A percentile compares a stretch with the other conserved stretches of the same genome.
Conservation (phyloP, 2,888 invertebrate genomes). For the Eustalomyia histrio region DNA sequence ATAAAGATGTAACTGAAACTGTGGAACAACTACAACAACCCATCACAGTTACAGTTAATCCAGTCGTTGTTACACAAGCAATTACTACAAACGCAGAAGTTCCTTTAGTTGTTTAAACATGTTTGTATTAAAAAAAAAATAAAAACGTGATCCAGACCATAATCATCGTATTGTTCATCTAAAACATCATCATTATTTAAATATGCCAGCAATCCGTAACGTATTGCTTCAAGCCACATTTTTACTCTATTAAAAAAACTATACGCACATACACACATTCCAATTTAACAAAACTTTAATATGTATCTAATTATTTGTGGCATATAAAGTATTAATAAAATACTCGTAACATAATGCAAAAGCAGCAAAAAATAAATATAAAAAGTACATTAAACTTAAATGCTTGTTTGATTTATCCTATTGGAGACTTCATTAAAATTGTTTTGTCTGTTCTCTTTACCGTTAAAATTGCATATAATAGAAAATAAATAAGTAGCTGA, state of each 20-base stretch:
- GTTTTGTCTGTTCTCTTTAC: conserved; percentile 5
- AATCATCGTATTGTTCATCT: conserved; percentile 3
- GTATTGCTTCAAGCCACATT: neutral
- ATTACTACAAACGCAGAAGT: conserved; percentile 67
- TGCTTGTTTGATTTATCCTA: neutral
- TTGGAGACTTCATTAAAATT: conserved; percentile 17
- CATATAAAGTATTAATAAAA: conserved; percentile 23
- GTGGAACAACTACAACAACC: conserved; percentile 50
- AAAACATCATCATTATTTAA: conserved; percentile 12
- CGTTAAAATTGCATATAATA: neutral
- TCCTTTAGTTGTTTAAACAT: conserved; percentile 68
- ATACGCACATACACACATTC: conserved; percentile 53
- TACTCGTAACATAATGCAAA: conserved; percentile 9
- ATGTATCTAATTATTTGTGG: conserved; percentile 33
- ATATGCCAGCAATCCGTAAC: conserved; percentile 37
- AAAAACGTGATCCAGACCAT: conserved; percentile 32
- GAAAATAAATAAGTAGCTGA: neutral
- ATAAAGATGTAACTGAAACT: conserved; percentile 30
- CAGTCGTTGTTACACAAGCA: conserved; percentile 59
- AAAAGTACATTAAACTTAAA: conserved; percentile 17
- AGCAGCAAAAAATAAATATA: neutral
- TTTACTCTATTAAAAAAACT: conserved; percentile 5
- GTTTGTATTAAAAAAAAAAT: conserved; percentile 22
- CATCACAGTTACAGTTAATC: conserved; percentile 57
- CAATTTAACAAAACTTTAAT: conserved; percentile 41